These are phyloP conservation scores for Chrysocyon brachyurus DNA, from an alignment of 2,797 vertebrate species.

Conservation along the genomic window DNA sequence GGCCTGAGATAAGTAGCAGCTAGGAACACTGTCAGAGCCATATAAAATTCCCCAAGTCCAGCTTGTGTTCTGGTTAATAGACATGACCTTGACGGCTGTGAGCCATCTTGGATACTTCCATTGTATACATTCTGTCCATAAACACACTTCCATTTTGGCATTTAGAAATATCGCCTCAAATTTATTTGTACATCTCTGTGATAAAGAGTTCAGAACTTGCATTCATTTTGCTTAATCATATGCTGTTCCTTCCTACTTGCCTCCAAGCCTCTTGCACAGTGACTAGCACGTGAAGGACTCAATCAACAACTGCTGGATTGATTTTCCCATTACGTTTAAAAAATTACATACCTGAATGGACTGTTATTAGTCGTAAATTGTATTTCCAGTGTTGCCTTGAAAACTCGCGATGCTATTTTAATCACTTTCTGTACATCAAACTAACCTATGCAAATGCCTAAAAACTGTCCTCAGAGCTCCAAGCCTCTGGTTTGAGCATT, in stretches of 20 bases:
- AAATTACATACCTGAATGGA: not conserved
- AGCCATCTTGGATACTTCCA: not conserved
- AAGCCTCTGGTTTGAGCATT: constrained; percentile 31
- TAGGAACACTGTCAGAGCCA: not conserved
- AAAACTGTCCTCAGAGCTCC: constrained; percentile 51
- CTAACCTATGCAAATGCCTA: constrained; percentile 38
- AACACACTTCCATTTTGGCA: not conserved
- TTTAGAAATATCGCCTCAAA: not conserved
- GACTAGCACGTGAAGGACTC: not conserved
- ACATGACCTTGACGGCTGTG: not conserved
- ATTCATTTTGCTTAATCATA: not conserved
- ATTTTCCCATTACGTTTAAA: constrained; percentile 61
- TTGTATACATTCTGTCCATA: not conserved
- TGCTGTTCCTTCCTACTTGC: not conserved
- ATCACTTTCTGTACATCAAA: constrained; percentile 65
- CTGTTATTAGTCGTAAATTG: constrained; percentile 35
- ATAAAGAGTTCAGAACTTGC: not conserved
- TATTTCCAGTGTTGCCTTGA: constrained; percentile 3
- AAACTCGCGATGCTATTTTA: constrained; percentile 56
- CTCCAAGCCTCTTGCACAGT: not conserved
- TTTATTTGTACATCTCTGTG: not conserved
- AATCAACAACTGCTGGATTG: constrained; percentile 23
- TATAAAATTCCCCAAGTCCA: not conserved
- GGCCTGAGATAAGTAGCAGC: not conserved
- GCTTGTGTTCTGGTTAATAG: not conserved